Conservation (phyloP, 2,888 invertebrate genomes). For the Andrena camellia region DNA sequence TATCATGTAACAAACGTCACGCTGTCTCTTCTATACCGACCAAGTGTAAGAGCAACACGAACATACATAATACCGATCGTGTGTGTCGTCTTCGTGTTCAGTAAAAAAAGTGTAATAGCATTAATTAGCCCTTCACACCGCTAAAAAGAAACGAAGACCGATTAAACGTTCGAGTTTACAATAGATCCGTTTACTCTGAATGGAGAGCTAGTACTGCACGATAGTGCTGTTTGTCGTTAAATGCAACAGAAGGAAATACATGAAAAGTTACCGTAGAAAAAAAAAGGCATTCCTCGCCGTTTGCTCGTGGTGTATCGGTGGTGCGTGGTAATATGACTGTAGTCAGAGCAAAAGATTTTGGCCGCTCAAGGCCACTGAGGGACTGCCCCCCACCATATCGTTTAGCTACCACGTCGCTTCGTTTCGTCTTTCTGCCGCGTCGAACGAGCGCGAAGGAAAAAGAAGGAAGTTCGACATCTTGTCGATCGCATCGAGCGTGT, state of each 20-base stretch:
- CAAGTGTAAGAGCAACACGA: not conserved
- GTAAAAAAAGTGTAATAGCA: not conserved
- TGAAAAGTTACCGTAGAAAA: conserved; percentile 7
- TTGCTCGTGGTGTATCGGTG: conserved; percentile 79
- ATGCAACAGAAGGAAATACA: conserved; percentile 17
- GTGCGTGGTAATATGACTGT: conserved; percentile 82
- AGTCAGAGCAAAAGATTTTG: conserved; percentile 71
- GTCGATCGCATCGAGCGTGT: not conserved
- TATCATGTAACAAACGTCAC: conserved; percentile 10
- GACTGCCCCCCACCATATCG: not conserved
- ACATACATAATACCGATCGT: conserved; percentile 31
- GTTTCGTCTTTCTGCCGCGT: not conserved
- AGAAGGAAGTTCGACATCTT: not conserved
- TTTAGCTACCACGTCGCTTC: not conserved
- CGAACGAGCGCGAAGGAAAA: not conserved
- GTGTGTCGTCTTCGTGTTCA: not conserved
- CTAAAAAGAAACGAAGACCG: not conserved
- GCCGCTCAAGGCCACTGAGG: conserved; percentile 20
- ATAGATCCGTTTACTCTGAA: conserved; percentile 13
- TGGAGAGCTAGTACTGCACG: conserved; percentile 11
- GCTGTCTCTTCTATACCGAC: not conserved
- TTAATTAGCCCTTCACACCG: not conserved
- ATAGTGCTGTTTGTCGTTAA: conserved; percentile 10
- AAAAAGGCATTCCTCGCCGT: conserved; percentile 38
- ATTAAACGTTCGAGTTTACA: not conserved